A percentile compares a stretch with the other conserved stretches of the same genome.
phyloP scores from a whole-genome alignment of 2,113 vertebrate species.

The Sporophila hypoxantha region DNA sequence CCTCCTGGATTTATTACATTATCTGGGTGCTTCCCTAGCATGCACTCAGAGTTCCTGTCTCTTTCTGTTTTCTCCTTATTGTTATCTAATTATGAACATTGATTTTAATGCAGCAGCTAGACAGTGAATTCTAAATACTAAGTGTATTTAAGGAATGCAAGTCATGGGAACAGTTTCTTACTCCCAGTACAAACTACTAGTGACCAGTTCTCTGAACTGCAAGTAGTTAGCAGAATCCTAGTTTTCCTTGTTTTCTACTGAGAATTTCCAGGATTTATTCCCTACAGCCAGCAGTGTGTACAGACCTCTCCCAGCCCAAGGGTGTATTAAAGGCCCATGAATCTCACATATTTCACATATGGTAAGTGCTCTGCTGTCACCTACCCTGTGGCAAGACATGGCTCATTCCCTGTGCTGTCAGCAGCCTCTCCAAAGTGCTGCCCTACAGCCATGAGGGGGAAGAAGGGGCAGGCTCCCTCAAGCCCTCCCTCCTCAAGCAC shows the following conservation, averaged over 20 bases:
- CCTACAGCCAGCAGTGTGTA: background rate
- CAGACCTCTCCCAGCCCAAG: background rate
- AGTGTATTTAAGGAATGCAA: background rate
- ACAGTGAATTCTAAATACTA: background rate
- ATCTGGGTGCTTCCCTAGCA: background rate
- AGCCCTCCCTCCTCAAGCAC: background rate
- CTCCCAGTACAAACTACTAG: background rate
- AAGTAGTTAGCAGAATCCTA: background rate
- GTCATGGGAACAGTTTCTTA: background rate
- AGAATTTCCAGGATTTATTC: background rate
- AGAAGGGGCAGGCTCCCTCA: background rate
- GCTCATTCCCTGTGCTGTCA: background rate
- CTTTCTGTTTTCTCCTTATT: background rate
- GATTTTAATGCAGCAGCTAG: background rate
- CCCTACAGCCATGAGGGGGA: background rate
- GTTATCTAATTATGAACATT: background rate
- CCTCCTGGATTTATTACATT: conserved; percentile 3
- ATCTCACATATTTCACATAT: background rate
- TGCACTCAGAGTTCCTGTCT: background rate
- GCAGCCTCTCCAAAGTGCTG: conserved; percentile 3
- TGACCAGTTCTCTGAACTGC: background rate
- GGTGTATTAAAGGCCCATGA: background rate
- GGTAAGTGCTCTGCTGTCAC: background rate
- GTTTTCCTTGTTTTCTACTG: background rate
- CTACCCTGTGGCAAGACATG: background rate